phyloP scores from a whole-genome alignment of 2,797 vertebrate species.

The Scleropages formosus region DNA sequence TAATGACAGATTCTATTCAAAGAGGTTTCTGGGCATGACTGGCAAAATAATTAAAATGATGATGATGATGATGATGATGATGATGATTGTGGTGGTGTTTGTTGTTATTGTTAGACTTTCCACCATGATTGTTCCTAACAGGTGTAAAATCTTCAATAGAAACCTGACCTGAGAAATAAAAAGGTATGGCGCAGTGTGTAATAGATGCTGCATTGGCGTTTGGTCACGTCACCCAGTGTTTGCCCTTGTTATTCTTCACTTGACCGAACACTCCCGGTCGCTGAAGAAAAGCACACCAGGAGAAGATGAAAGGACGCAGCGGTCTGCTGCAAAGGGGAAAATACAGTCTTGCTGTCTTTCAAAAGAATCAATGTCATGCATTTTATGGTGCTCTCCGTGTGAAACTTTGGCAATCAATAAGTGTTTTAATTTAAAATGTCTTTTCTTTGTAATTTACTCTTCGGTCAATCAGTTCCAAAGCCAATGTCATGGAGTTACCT shows the following conservation, averaged over 20 bases:
- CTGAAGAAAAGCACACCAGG: not conserved
- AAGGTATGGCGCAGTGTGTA: no score
- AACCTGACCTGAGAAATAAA: no score
- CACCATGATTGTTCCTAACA: no score
- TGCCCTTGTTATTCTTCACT: conserved; percentile 13
- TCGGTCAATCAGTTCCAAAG: not conserved
- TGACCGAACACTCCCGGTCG: not conserved
- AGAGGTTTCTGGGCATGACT: no score
- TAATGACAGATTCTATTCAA: no score
- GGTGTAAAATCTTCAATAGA: no score
- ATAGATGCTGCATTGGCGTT: no score
- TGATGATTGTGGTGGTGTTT: no score
- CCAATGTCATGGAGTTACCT: not conserved
- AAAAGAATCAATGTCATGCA: not conserved
- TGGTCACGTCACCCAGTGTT: not conserved
- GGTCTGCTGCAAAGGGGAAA: not conserved
- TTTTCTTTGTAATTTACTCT: not conserved
- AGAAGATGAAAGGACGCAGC: not conserved
- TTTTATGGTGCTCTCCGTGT: not conserved
- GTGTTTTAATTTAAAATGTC: not conserved
- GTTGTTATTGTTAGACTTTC: no score
- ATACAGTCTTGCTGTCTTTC: not conserved
- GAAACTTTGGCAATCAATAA: not conserved
- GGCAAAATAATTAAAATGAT: no score
- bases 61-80: no score